A percentile compares a stretch with the other conserved stretches of the same genome.
Conservation (phyloP, 2,113 vertebrate genomes). For the Symphodus melops region DNA sequence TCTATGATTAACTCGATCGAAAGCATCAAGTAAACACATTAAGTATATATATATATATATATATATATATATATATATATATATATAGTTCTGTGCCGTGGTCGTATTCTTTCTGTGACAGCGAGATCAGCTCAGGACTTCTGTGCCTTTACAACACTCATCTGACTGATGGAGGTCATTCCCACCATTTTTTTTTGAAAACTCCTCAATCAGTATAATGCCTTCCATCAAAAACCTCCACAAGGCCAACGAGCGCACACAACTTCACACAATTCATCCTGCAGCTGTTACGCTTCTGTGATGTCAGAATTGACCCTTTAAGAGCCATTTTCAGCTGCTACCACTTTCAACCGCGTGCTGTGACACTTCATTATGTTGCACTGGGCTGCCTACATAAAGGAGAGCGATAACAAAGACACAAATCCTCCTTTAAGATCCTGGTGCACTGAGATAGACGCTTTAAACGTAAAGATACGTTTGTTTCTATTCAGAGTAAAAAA, state of each 20-base stretch:
- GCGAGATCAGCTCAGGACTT: not conserved
- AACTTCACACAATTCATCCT: not conserved
- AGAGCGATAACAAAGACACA: not conserved
- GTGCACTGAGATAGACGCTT: not conserved
- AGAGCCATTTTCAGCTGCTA: constrained; percentile 13
- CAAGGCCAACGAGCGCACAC: not conserved
- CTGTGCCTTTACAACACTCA: not conserved
- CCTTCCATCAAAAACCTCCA: not conserved
- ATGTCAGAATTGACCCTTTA: constrained; percentile 1
- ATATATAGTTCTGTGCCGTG: too few relatives aligned
- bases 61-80: too few relatives aligned
- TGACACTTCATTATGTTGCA: not conserved
- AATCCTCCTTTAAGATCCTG: not conserved
- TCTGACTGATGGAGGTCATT: not conserved
- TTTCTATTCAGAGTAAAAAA: constrained; percentile 17
- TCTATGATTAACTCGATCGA: too few relatives aligned
- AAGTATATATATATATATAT: too few relatives aligned
- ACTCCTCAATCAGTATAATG: not conserved
- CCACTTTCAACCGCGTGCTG: not conserved
- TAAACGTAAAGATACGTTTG: not conserved
- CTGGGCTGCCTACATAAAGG: not conserved
- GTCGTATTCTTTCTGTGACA: too few relatives aligned
- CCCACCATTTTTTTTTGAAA: not conserved
- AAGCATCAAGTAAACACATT: too few relatives aligned
- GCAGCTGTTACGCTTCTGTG: not conserved